Evolutionary conservation across 2,113 vertebrate species (phyloP).

Genomic region (Campylomormyrus tamandua): DNA sequence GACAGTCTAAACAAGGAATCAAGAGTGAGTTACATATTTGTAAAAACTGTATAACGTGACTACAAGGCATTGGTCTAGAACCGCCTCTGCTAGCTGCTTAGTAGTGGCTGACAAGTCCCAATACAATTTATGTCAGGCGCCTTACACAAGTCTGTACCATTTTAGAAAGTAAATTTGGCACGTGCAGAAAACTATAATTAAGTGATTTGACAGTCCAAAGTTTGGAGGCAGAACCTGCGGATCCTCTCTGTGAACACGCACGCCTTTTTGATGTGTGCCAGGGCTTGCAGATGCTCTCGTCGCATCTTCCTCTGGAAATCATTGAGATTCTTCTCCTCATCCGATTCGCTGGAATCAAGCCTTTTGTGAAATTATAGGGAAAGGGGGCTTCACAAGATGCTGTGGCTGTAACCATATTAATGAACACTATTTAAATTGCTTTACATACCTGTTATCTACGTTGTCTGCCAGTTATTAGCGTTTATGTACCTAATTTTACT

Average conservation of each 20-base stretch:
- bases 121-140: not conserved
- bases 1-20: not conserved
- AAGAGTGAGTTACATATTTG: not conserved
- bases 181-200: not conserved
- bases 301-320: constrained; percentile 32
- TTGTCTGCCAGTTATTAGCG: not conserved
- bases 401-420: not conserved
- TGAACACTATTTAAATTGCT: not conserved
- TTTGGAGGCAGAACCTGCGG: constrained; percentile 40
- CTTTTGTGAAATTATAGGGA: not conserved
- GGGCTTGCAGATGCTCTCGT: not conserved
- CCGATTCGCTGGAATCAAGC: not conserved
- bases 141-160: not conserved
- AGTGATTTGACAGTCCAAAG: not conserved
- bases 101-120: not conserved
- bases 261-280: constrained; percentile 16
- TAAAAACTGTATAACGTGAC: not conserved
- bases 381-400: not conserved
- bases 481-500: not conserved
- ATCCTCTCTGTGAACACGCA: constrained; percentile 49
- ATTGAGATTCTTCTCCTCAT: constrained; percentile 26
- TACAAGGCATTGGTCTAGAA: not conserved
- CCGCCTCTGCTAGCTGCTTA: not conserved
- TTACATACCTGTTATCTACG: not conserved
- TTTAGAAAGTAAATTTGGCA: not conserved